Conservation (phyloP, 2,113 vertebrate species). For the Chaetorhynchus papuensis region DNA sequence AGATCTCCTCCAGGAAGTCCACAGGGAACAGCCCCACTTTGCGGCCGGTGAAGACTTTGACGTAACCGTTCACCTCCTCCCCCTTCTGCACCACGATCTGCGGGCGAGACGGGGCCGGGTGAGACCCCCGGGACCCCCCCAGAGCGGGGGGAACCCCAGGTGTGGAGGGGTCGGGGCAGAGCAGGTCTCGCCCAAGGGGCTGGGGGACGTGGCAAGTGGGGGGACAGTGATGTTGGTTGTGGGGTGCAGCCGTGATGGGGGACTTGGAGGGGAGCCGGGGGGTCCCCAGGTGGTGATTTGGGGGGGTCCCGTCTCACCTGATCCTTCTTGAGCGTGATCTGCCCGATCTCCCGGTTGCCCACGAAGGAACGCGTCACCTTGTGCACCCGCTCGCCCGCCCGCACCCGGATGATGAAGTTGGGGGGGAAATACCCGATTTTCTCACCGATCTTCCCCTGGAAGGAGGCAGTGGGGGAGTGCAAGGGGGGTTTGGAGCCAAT, state of each 20-base stretch:
- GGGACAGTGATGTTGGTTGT: fast-evolving
- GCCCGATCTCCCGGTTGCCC: conserved; percentile 92
- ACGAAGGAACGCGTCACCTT: conserved; percentile 91
- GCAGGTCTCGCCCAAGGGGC: too few relatives aligned
- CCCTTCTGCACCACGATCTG: conserved; percentile 97
- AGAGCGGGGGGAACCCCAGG: fast-evolving
- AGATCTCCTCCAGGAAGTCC: conserved; percentile 90
- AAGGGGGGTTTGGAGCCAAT: background rate
- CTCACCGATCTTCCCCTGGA: conserved; percentile 90
- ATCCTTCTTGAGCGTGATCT: conserved; percentile 96
- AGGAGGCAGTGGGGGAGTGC: background rate
- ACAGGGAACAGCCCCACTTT: conserved; percentile 93
- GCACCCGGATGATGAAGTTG: conserved; percentile 92
- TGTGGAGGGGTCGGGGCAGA: background rate
- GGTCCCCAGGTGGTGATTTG: fast-evolving
- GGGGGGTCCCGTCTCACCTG: conserved; percentile 71
- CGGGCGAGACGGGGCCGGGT: fast-evolving
- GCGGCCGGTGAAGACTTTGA: conserved; percentile 94
- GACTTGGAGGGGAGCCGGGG: background rate
- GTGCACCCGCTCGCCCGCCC: conserved; percentile 85
- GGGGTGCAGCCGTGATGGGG: background rate
- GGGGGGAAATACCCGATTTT: conserved; percentile 92
- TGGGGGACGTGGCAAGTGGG: background rate
- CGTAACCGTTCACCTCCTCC: conserved; percentile 89
- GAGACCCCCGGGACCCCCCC: background rate